phyloP scores from a whole-genome alignment of 1,140 invertebrate species.

The Drosophila kohkoa region DNA sequence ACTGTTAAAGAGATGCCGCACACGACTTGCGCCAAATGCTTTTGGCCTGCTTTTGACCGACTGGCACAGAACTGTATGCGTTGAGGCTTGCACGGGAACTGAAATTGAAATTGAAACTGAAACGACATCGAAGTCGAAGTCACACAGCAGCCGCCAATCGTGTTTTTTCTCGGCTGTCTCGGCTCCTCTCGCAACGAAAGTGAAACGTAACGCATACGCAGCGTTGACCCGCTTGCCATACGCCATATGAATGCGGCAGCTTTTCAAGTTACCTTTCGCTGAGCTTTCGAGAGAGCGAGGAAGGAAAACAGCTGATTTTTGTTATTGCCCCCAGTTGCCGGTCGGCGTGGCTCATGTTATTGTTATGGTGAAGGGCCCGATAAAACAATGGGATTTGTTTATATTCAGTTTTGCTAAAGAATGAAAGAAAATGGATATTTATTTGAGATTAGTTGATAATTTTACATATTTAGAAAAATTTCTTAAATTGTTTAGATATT shows the following conservation, averaged over 20 bases:
- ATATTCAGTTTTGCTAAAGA: slow-evolving; percentile 37
- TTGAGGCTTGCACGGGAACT: slow-evolving; percentile 78
- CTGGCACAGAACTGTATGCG: slow-evolving; percentile 60
- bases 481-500: too few relatives aligned
- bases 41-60: slow-evolving; percentile 5
- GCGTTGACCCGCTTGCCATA: slow-evolving; percentile 62
- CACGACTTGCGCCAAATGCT: slow-evolving; percentile 45
- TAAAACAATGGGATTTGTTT: slow-evolving; percentile 25
- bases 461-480: neutral
- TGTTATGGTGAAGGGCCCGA: neutral
- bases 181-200: slow-evolving; percentile 62
- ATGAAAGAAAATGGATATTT: neutral
- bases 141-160: slow-evolving; percentile 66
- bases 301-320: slow-evolving; percentile 74
- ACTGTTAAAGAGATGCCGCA: slow-evolving; percentile 39
- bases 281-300: slow-evolving; percentile 57
- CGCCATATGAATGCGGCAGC: slow-evolving; percentile 40
- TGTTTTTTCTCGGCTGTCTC: slow-evolving; percentile 29
- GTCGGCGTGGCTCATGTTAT: slow-evolving; percentile 35
- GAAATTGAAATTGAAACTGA: slow-evolving; percentile 54
- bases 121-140: slow-evolving; percentile 52
- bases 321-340: slow-evolving; percentile 67
- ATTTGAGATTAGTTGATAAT: neutral
- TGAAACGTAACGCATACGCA: slow-evolving; percentile 80
- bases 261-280: slow-evolving; percentile 34